Base-by-base conservation (phyloP, 2,797 vertebrate species). In the Pantherophis alleghaniensis region DNA sequence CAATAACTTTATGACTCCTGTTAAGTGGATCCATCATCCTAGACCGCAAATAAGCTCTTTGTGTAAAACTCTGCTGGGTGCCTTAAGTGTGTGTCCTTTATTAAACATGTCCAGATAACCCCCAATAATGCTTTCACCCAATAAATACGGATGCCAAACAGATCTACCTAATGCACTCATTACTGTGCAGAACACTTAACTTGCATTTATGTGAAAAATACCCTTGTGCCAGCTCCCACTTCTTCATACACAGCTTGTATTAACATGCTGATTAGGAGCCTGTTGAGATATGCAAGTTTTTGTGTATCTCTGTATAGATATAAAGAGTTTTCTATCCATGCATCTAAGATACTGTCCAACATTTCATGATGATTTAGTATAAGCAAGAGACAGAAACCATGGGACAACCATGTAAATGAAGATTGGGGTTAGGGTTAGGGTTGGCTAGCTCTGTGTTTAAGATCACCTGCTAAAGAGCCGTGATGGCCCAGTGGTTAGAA, bases 121-220 rank as follows among this genome's bases (percentile, higher is more conserved):
- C 87, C 89, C 51, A 1, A 0, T 94, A 74, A 96, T 95, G 95
- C 91, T 95, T 94, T 93, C 92, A 3, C 94, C 2, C 11, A 91
- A 93, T 96, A 94, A 95, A 93, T 94, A 95, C 51, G 69, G 93
- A 51, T 93, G 91, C 94, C 95, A 96, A 94, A 32, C 12, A 2
- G 94, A 91, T 95, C 95, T 96, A 94, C 94, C 95, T 96, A 96
- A 87, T 95, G 92, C 94, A 95, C 79, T 91, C 95, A 96, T 97
- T 96, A 96, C 88, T 86, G 87, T 0, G 0, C 18, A 12, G 88
- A 93, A 95, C 95, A 96, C 95, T 96, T 96, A 63, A 94, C 95
- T 94, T 96, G 90, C 94, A 89, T 96, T 94, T 96, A 90, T 96
- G 94, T 96, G 96, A 94, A 93, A 95, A 95, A 95, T 37, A 94